A percentile compares a stretch with the other conserved stretches of the same genome.
Evolutionary conservation across 2,888 invertebrate species (phyloP).

Genomic region (Dugesia japonica): DNA sequence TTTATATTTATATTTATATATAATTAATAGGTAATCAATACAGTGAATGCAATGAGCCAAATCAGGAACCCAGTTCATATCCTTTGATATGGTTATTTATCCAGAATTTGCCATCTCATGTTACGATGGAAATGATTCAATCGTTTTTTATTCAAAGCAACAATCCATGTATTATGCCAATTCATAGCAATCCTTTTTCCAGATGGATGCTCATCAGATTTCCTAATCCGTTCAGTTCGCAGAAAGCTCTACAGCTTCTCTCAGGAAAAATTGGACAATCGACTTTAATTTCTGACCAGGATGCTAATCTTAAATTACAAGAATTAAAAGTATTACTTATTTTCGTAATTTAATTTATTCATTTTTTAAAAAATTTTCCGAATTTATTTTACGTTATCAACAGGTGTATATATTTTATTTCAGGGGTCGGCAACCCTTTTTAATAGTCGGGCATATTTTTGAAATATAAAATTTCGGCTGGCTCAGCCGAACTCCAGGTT

Average conservation of each 20-base stretch:
- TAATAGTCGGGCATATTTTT: no score
- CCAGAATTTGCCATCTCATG: neutral
- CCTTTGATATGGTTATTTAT: neutral
- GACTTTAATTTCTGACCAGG: neutral
- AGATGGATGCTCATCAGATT: conserved; percentile 12
- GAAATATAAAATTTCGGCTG: no score
- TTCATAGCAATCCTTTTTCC: conserved; percentile 5
- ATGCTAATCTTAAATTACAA: neutral
- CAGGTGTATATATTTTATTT: no score
- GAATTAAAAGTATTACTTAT: neutral
- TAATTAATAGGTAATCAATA: neutral
- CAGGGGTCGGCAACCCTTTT: no score
- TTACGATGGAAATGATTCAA: conserved; percentile 6
- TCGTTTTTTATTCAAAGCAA: conserved; percentile 13
- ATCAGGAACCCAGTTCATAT: neutral
- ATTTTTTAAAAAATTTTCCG: no score
- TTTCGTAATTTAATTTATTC: neutral
- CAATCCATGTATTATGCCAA: conserved; percentile 1
- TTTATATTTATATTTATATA: no score
- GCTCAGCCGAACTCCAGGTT: no score
- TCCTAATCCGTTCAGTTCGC: neutral
- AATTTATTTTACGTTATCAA: no score
- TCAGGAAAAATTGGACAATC: conserved; percentile 20
- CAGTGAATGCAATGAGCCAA: neutral
- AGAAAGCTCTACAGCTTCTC: conserved; percentile 1